These are phyloP conservation scores for Periplaneta americana DNA, from an alignment of 1,140 invertebrate genomes.

Conservation along the genomic window DNA sequence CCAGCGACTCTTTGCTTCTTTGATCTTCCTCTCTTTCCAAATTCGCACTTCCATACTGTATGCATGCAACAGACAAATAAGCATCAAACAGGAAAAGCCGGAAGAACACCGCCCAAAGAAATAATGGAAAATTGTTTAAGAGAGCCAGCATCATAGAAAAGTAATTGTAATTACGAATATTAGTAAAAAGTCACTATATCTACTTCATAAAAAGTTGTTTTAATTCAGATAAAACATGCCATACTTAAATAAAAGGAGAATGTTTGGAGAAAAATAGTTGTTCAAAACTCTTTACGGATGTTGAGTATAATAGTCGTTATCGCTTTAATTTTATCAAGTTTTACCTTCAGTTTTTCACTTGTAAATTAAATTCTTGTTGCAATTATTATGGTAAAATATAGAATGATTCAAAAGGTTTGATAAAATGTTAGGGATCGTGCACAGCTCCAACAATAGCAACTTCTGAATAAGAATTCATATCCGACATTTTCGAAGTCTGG, in stretches of 20 bases:
- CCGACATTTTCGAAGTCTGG: too few relatives aligned
- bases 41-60: conserved; percentile 3
- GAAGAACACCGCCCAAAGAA: not conserved
- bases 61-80: not conserved
- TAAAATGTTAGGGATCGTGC: too few relatives aligned
- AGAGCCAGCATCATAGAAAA: not conserved
- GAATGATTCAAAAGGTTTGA: too few relatives aligned
- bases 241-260: not conserved
- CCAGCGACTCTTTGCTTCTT: not conserved
- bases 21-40: not conserved
- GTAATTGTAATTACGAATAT: not conserved
- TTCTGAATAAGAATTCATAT: too few relatives aligned
- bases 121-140: not conserved
- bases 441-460: too few relatives aligned
- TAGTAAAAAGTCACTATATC: not conserved
- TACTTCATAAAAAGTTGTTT: not conserved
- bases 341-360: too few relatives aligned
- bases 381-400: too few relatives aligned
- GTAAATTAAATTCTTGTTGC: too few relatives aligned
- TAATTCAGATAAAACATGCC: not conserved
- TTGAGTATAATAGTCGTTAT: too few relatives aligned
- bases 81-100: not conserved
- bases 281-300: too few relatives aligned
- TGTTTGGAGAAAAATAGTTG: too few relatives aligned
- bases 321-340: too few relatives aligned